Conservation (phyloP, 2,113 vertebrate species). For the Rafetus swinhoei region DNA sequence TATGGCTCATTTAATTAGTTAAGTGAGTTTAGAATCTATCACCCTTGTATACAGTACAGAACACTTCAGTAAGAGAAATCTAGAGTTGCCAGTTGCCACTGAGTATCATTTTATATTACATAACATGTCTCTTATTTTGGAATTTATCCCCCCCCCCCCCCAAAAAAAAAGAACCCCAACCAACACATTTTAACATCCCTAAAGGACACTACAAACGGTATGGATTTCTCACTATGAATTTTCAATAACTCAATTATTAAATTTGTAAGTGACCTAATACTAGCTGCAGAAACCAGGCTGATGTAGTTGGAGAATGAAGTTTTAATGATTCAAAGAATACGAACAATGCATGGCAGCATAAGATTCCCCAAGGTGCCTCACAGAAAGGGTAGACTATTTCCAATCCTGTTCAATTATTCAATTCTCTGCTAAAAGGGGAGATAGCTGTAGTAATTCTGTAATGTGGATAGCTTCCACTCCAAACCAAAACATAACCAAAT, state of each 20-base stretch:
- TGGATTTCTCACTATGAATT: fast-evolving
- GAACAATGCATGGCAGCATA: fast-evolving
- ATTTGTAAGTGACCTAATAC: not conserved
- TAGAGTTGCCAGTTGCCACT: too few relatives aligned
- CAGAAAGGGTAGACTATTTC: not conserved
- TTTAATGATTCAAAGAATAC: not conserved
- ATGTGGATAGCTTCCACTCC: not conserved
- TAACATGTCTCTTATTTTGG: too few relatives aligned
- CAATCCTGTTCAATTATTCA: not conserved
- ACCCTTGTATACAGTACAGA: too few relatives aligned
- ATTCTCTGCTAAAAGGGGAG: not conserved
- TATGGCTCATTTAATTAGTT: too few relatives aligned
- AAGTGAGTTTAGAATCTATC: too few relatives aligned
- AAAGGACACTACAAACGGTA: fast-evolving
- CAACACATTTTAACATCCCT: too few relatives aligned
- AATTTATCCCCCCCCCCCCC: too few relatives aligned
- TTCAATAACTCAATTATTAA: fast-evolving
- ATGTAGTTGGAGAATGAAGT: not conserved
- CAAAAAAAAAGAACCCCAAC: too few relatives aligned
- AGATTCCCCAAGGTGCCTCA: not conserved
- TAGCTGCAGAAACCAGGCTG: not conserved
- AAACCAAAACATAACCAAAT: not conserved
- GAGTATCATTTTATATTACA: too few relatives aligned
- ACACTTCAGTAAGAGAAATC: too few relatives aligned
- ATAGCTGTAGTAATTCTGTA: not conserved